Conservation (phyloP, 2,888 invertebrate genomes). For the Leptinotarsa haldemani region DNA sequence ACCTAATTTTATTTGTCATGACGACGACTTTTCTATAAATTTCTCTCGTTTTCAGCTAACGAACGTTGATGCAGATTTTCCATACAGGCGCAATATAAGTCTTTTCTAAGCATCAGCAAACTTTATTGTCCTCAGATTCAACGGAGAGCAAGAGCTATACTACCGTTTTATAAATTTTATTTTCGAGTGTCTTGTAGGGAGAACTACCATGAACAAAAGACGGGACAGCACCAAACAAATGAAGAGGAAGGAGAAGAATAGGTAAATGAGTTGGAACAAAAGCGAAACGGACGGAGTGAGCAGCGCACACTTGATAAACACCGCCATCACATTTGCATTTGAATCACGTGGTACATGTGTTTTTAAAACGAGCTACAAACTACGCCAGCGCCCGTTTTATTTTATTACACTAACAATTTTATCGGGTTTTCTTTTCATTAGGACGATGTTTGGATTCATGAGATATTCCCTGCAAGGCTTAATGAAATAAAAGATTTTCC, state of each 20-base stretch:
- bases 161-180: slow-evolving; percentile 49
- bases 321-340: slow-evolving; percentile 64
- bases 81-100: not conserved
- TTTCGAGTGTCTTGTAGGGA: slow-evolving; percentile 48
- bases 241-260: slow-evolving; percentile 65
- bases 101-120: slow-evolving; percentile 11
- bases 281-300: slow-evolving; percentile 60
- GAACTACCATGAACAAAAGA: slow-evolving; percentile 57
- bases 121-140: not conserved
- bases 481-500: slow-evolving; percentile 9
- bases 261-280: slow-evolving; percentile 66
- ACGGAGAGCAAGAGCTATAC: not conserved
- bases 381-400: slow-evolving; percentile 35
- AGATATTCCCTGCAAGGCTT: slow-evolving; percentile 26
- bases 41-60: not conserved
- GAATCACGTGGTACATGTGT: slow-evolving; percentile 62
- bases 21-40: not conserved
- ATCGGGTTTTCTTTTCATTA: slow-evolving; percentile 35
- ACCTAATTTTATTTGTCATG: not conserved
- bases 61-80: not conserved
- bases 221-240: slow-evolving; percentile 60
- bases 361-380: slow-evolving; percentile 50
- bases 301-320: slow-evolving; percentile 63
- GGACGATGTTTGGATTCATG: slow-evolving; percentile 27
- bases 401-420: slow-evolving; percentile 41